A percentile compares a stretch with the other conserved stretches of the same genome.
phyloP scores from a whole-genome alignment of 2,797 vertebrate species.

The Hoplostethus atlanticus region DNA sequence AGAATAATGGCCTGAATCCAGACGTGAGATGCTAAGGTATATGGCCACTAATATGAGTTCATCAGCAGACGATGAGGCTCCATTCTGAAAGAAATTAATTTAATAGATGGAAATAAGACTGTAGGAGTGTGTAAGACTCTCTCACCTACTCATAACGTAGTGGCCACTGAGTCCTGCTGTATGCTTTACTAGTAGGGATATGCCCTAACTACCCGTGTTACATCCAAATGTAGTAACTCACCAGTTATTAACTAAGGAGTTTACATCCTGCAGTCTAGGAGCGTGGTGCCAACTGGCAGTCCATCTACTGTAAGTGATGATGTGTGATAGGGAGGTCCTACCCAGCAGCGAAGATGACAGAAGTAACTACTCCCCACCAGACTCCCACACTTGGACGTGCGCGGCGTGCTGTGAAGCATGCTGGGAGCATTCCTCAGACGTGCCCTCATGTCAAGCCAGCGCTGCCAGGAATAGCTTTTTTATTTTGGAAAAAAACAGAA shows the following conservation, averaged over 20 bases:
- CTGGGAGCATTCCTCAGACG: slow-evolving; percentile 62
- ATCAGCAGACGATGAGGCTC: slow-evolving; percentile 17
- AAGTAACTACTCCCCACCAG: slow-evolving; percentile 23
- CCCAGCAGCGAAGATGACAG: slow-evolving; percentile 22
- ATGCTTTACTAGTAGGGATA: not conserved
- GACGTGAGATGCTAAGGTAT: slow-evolving; percentile 38
- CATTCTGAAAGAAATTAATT: slow-evolving; percentile 3
- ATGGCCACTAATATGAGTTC: slow-evolving; percentile 19
- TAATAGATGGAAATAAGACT: not conserved
- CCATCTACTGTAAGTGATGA: slow-evolving; percentile 21
- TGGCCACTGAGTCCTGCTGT: slow-evolving; percentile 15
- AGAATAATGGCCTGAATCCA: slow-evolving; percentile 36
- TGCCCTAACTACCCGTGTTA: not conserved
- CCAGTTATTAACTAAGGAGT: slow-evolving; percentile 8
- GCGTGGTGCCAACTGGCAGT: slow-evolving; percentile 20
- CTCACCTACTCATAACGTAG: slow-evolving; percentile 1
- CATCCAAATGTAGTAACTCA: not conserved
- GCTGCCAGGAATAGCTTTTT: slow-evolving; percentile 51
- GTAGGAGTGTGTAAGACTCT: no score
- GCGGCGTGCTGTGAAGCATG: slow-evolving; percentile 23
- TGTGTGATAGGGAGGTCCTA: slow-evolving; percentile 29
- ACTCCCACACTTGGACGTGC: slow-evolving; percentile 13
- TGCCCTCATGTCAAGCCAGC: slow-evolving; percentile 58
- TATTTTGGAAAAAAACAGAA: not conserved
- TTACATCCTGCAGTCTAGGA: not conserved